These are phyloP conservation scores for Lysiphlebus fabarum DNA, from an alignment of 1,140 invertebrate genomes.

Conservation along the genomic window DNA sequence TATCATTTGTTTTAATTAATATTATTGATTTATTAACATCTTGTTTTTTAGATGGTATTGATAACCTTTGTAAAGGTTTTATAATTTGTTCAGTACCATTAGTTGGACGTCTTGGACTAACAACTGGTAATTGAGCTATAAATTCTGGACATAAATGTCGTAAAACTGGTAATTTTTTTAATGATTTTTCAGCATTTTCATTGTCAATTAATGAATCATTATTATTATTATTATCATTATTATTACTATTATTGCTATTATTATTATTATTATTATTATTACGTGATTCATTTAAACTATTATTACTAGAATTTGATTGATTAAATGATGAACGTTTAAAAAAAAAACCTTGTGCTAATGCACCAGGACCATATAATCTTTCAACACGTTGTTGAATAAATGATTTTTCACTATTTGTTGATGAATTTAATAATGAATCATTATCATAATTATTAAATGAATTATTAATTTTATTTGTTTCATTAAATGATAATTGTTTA, in stretches of 20 bases:
- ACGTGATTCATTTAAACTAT: conserved; percentile 51
- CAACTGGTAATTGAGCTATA: conserved; percentile 72
- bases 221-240: conserved; percentile 41
- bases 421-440: conserved; percentile 38
- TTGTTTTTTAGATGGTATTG: conserved; percentile 19
- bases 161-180: conserved; percentile 67
- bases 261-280: conserved; percentile 20
- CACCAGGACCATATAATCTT: conserved; percentile 79
- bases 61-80: conserved; percentile 45
- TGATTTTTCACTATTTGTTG: conserved; percentile 64
- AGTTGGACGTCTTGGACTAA: conserved; percentile 60
- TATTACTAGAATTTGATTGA: conserved; percentile 45
- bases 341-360: conserved; percentile 78
- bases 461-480: conserved; percentile 42
- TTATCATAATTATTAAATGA: conserved; percentile 32
- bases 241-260: too few species aligned
- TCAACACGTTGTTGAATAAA: conserved; percentile 87
- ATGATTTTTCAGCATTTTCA: conserved; percentile 44
- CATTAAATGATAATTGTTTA: conserved; percentile 31
- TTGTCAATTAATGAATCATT: conserved; percentile 44
- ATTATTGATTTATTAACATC: conserved; percentile 8
- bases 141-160: conserved; percentile 80
- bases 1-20: conserved; percentile 21
- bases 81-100: conserved; percentile 51
- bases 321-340: conserved; percentile 52